Percentiles rank a stretch among this genome's conserved stretches.
Evolutionary conservation across 2,113 vertebrate genomes (phyloP).

Genomic region (Spea bombifrons): DNA sequence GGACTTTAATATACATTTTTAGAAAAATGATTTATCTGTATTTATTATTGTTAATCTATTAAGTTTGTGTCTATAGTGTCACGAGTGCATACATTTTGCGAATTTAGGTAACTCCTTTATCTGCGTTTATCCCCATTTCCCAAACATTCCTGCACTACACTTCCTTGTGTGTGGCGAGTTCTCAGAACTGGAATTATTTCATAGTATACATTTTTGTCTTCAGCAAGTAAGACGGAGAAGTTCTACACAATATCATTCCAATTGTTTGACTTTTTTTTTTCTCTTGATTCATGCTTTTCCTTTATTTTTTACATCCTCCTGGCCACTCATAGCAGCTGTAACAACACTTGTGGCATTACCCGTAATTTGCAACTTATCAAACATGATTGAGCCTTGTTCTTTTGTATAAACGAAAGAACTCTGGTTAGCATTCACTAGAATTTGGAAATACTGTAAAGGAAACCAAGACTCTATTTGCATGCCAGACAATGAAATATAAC

Average conservation of each 20-base stretch:
- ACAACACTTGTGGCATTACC: conserved; percentile 82
- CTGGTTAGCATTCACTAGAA: conserved; percentile 78
- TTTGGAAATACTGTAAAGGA: conserved; percentile 79
- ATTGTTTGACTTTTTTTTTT: conserved; percentile 74
- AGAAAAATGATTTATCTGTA: no score
- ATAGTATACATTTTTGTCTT: neutral
- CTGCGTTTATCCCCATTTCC: no score
- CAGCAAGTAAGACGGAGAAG: conserved; percentile 60
- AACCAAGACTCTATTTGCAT: conserved; percentile 76
- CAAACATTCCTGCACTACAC: no score
- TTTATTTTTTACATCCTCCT: conserved; percentile 76
- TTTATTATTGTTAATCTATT: no score
- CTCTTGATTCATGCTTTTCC: conserved; percentile 77
- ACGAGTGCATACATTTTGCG: no score
- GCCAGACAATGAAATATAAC: conserved; percentile 85
- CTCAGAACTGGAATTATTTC: neutral
- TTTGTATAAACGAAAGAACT: conserved; percentile 81
- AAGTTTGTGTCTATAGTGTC: no score
- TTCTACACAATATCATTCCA: conserved; percentile 74
- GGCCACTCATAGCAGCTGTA: conserved; percentile 79
- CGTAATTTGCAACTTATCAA: conserved; percentile 87
- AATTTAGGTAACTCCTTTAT: no score
- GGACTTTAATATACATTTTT: no score
- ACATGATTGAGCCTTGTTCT: conserved; percentile 85
- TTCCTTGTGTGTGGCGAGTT: neutral